Evolutionary conservation across 2,797 vertebrate genomes (phyloP).

Genomic region (Centropyge bicolor): DNA sequence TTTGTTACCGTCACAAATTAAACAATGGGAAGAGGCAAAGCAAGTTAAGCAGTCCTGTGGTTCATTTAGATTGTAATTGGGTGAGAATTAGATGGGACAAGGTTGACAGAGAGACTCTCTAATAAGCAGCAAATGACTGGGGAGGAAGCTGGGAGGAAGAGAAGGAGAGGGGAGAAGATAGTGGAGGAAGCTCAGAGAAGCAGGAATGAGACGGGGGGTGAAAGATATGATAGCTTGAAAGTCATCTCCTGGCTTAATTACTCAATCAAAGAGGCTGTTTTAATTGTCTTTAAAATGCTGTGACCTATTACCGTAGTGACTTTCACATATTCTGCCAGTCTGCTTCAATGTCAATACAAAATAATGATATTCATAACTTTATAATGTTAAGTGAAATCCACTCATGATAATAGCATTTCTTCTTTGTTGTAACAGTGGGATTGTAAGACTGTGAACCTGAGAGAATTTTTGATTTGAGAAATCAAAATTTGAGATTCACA

Average conservation of each 20-base stretch:
- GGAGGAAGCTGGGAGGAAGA: constrained; percentile 52
- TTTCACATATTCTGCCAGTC: neutral
- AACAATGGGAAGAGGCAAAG: constrained; percentile 79
- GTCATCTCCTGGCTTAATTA: constrained; percentile 19
- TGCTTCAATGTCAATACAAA: constrained; percentile 14
- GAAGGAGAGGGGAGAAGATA: constrained; percentile 3
- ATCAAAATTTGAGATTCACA: too few species aligned
- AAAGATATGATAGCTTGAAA: constrained; percentile 20
- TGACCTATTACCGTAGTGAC: constrained; percentile 4
- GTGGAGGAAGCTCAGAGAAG: constrained; percentile 4
- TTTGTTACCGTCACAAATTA: constrained; percentile 83
- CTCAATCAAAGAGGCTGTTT: constrained; percentile 16
- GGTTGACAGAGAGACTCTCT: constrained; percentile 75
- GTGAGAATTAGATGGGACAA: constrained; percentile 79
- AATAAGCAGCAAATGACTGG: constrained; percentile 74
- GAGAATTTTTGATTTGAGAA: too few species aligned
- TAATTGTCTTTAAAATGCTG: neutral
- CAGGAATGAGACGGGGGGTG: neutral
- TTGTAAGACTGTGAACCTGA: too few species aligned
- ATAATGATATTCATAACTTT: neutral
- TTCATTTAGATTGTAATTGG: constrained; percentile 84
- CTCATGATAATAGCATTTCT: neutral
- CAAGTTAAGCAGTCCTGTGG: constrained; percentile 76
- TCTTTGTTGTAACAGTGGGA: neutral
- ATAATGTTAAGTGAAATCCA: neutral